These are phyloP conservation scores for Mizuhopecten yessoensis DNA, from an alignment of 1,140 invertebrate species.

Conservation along the genomic window DNA sequence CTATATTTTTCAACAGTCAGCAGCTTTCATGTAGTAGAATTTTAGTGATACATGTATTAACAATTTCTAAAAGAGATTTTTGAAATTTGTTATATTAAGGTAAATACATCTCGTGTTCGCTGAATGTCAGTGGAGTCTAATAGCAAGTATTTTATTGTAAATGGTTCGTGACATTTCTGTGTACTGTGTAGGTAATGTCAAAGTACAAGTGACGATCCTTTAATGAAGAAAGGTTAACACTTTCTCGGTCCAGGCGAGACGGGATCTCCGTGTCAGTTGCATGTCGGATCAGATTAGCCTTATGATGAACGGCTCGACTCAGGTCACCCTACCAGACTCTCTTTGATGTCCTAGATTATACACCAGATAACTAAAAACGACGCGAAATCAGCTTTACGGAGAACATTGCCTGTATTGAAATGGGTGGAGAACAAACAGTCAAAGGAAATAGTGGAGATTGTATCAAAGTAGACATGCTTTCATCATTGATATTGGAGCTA, in stretches of 20 bases:
- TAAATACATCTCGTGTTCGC: no score
- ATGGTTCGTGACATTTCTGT: no score
- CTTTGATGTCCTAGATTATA: background rate
- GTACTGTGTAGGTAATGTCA: no score
- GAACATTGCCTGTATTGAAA: background rate
- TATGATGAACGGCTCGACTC: background rate
- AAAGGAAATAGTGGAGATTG: background rate
- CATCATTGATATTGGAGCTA: background rate
- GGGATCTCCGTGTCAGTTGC: background rate
- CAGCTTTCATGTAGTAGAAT: no score
- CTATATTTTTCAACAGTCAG: no score
- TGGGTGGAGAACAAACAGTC: background rate
- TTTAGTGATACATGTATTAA: no score
- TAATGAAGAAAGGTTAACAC: conserved; percentile 12
- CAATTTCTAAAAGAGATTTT: no score
- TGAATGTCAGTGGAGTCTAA: no score
- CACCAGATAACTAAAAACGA: conserved; percentile 6
- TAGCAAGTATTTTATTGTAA: no score
- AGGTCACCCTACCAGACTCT: background rate
- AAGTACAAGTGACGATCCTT: no score
- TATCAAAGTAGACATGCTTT: background rate
- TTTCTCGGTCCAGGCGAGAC: background rate
- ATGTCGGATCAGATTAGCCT: background rate
- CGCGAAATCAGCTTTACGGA: background rate
- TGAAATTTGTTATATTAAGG: no score